phyloP scores from a whole-genome alignment of 92 coral and sea anemone genomes.

The Zoanthus solanderi region DNA sequence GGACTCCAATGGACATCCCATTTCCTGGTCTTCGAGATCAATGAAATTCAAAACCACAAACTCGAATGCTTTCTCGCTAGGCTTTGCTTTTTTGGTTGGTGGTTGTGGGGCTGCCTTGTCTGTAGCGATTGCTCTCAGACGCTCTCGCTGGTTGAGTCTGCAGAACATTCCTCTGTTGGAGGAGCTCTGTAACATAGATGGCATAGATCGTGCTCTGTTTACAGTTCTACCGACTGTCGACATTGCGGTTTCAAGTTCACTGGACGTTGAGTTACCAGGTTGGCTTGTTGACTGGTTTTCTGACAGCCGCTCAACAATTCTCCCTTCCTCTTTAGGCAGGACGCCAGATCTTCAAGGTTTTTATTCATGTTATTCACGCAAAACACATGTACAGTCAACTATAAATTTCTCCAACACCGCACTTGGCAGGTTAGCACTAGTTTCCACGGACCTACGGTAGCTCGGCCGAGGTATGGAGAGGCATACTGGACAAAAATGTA shows the following conservation, averaged over 20 bases:
- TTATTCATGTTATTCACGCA: constrained; percentile 6
- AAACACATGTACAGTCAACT: constrained; percentile 17
- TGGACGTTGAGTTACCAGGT: background rate
- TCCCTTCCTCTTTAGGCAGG: constrained; percentile 16
- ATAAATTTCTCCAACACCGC: background rate
- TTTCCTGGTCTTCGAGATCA: background rate
- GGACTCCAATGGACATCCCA: constrained; percentile 1
- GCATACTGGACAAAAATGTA: no score
- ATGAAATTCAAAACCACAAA: background rate
- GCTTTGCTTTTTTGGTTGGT: background rate
- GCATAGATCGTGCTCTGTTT: background rate
- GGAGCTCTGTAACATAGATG: background rate
- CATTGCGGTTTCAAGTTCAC: background rate
- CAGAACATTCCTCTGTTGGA: background rate
- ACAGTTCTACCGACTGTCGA: background rate
- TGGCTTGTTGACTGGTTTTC: constrained; percentile 22
- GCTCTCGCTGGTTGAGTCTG: background rate
- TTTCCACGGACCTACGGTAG: no score
- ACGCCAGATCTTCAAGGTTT: constrained; percentile 7
- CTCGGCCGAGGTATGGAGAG: no score
- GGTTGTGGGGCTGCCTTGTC: background rate
- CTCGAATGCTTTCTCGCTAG: background rate
- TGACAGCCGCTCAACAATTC: constrained; percentile 14
- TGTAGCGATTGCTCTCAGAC: background rate
- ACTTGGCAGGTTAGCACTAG: no score